phyloP scores from a whole-genome alignment of 2,888 invertebrate species.

The Chromoteleia sp. region DNA sequence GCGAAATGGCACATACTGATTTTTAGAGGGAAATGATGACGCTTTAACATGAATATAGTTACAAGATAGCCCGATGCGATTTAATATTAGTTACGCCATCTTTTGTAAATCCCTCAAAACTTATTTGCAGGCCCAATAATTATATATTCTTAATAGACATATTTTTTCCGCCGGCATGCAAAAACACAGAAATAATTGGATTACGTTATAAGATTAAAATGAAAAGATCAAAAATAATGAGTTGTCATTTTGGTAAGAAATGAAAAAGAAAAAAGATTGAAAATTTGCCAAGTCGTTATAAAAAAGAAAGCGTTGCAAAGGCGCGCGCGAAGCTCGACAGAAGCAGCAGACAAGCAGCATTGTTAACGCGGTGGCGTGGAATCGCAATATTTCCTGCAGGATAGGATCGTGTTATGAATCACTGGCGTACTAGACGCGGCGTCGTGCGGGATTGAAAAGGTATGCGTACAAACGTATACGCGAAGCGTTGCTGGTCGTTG shows the following conservation, averaged over 20 bases:
- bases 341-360: slow-evolving; percentile 58
- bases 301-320: slow-evolving; percentile 39
- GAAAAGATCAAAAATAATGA: slow-evolving; percentile 14
- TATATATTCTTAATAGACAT: no score
- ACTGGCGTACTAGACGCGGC: slow-evolving; percentile 67
- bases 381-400: slow-evolving; percentile 75
- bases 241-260: background rate
- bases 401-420: slow-evolving; percentile 78
- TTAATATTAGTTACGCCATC: no score
- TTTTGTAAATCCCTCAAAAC: no score
- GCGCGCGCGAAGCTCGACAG: slow-evolving; percentile 42
- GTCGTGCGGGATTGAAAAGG: slow-evolving; percentile 58
- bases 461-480: slow-evolving; percentile 41
- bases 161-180: no score
- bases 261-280: slow-evolving; percentile 25
- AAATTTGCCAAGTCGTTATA: slow-evolving; percentile 26
- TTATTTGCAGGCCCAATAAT: no score
- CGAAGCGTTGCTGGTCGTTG: slow-evolving; percentile 47
- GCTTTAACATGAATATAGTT: no score
- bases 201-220: background rate
- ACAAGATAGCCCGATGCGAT: no score
- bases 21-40: no score
- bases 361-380: slow-evolving; percentile 74
- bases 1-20: no score
- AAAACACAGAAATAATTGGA: background rate